Evolutionary conservation across 2,113 vertebrate genomes (phyloP).

Genomic region (Burhinus bistriatus): DNA sequence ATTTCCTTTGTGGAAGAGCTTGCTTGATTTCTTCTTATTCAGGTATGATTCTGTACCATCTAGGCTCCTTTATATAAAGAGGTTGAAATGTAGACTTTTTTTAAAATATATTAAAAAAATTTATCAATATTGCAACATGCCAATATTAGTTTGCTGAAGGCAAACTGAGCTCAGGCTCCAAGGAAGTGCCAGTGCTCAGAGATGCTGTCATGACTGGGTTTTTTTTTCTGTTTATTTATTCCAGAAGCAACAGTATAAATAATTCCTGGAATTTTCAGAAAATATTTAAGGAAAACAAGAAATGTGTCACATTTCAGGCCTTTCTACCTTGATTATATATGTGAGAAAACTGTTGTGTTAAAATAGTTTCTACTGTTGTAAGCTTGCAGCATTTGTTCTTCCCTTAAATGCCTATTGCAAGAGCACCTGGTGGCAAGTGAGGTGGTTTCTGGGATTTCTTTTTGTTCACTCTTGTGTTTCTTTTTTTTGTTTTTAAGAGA

Average conservation of each 20-base stretch:
- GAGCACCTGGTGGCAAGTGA: not conserved
- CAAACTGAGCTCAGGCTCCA: not conserved
- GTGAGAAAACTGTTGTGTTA: not conserved
- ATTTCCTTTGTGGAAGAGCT: slow-evolving; percentile 34
- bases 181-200: not conserved
- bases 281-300: not conserved
- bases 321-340: not conserved
- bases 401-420: not conserved
- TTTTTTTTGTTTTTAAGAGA: not conserved
- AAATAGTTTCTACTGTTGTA: not conserved
- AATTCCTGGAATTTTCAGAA: not conserved
- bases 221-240: not conserved
- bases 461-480: not conserved
- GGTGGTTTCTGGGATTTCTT: not conserved
- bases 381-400: not conserved
- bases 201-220: not conserved
- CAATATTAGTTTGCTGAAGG: not conserved
- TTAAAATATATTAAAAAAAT: not conserved
- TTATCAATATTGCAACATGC: not conserved
- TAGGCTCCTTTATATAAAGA: not conserved
- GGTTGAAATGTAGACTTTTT: not conserved
- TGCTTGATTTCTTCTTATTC: slow-evolving; percentile 11
- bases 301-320: not conserved
- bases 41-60: not conserved
- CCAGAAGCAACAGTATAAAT: not conserved